phyloP scores from a whole-genome alignment of 92 coral and sea anemone species.

The Siderastrea siderea region DNA sequence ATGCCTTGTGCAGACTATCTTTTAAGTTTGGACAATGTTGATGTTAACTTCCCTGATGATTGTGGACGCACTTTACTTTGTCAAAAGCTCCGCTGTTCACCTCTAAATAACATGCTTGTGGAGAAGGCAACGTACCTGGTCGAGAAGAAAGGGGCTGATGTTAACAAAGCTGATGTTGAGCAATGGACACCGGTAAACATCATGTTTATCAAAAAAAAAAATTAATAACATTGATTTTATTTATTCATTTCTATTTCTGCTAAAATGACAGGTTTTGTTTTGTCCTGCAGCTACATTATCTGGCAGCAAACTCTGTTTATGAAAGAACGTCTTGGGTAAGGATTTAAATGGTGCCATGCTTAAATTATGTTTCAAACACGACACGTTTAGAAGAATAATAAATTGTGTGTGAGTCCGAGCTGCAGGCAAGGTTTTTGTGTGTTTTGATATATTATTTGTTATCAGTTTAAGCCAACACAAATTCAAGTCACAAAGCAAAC shows the following conservation, averaged over 20 bases:
- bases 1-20: slow-evolving; percentile 86
- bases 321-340: slow-evolving; percentile 47
- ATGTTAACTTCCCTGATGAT: slow-evolving; percentile 87
- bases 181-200: slow-evolving; percentile 84
- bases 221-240: not conserved
- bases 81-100: slow-evolving; percentile 67
- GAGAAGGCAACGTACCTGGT: slow-evolving; percentile 70
- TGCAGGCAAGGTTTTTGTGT: no score
- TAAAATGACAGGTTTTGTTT: not conserved
- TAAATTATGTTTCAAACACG: no score
- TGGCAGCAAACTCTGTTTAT: slow-evolving; percentile 78
- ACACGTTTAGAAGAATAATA: no score
- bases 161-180: slow-evolving; percentile 74
- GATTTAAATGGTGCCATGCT: not conserved
- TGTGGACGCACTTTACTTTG: slow-evolving; percentile 83
- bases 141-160: slow-evolving; percentile 87
- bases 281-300: slow-evolving; percentile 73
- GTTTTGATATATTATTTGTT: no score
- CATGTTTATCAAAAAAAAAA: not conserved
- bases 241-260: not conserved
- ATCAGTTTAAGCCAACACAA: no score
- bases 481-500: no score
- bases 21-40: slow-evolving; percentile 74
- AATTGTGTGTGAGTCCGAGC: no score
- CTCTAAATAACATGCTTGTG: slow-evolving; percentile 46